A percentile compares a stretch with the other conserved stretches of the same genome.
Evolutionary conservation across 2,797 vertebrate species (phyloP).

Genomic region (Hypotaenidia philippensis): DNA sequence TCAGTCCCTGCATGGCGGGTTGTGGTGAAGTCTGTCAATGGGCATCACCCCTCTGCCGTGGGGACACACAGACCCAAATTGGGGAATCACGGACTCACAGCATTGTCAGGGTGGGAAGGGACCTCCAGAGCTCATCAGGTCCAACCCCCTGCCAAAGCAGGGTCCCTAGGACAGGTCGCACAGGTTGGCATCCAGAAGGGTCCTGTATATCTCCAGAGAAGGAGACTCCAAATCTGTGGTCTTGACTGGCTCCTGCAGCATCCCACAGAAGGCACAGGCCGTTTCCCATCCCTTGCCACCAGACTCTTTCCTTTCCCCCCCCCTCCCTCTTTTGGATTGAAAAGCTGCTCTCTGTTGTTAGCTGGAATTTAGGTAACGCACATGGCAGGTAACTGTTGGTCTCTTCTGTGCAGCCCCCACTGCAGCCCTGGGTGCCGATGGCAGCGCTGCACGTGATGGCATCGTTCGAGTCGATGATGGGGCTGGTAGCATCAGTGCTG

Average conservation of each 20-base stretch:
- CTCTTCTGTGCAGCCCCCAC: no score
- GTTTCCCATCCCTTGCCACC: accelerated
- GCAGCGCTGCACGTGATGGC: not conserved
- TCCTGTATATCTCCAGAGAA: no score
- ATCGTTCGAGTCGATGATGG: accelerated
- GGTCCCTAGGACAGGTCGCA: no score
- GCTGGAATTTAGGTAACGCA: not conserved
- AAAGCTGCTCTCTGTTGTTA: not conserved
- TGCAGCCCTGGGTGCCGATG: not conserved
- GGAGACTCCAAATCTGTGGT: not conserved
- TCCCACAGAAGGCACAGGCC: not conserved
- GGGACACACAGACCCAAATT: accelerated
- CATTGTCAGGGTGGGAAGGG: no score
- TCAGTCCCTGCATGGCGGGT: accelerated
- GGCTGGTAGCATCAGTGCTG: not conserved
- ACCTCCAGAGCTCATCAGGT: no score
- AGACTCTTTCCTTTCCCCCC: no score
- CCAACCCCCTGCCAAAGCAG: no score
- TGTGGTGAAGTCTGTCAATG: accelerated
- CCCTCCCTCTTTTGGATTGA: not conserved
- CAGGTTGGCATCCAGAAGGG: no score
- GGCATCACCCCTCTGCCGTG: accelerated
- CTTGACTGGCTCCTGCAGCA: not conserved
- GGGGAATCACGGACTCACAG: no score
- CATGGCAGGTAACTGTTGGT: not conserved